A percentile compares a stretch with the other conserved stretches of the same genome.
Evolutionary conservation across 37 sponge, comb jelly and placozoan genomes (phyloP).

Genomic region (Theonella swinhoei): DNA sequence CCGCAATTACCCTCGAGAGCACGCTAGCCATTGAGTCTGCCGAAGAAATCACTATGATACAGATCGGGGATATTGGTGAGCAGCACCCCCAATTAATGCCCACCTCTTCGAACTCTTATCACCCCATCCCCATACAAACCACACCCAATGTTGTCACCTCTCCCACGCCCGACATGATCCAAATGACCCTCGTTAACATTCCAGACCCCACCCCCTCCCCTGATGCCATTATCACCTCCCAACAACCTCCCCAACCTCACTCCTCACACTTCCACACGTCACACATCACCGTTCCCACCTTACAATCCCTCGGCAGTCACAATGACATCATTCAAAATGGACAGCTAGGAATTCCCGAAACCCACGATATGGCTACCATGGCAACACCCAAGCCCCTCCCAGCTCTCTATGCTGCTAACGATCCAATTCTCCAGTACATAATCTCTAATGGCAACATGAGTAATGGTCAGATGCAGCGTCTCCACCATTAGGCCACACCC

Average conservation of each 20-base stretch:
- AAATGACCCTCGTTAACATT: slow-evolving; percentile 15
- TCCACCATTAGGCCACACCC: background rate
- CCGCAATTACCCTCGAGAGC: slow-evolving; percentile 4
- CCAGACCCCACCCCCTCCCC: slow-evolving; percentile 2
- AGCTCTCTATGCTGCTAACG: slow-evolving; percentile 1
- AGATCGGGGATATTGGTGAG: background rate
- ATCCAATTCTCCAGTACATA: slow-evolving; percentile 27
- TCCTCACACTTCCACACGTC: background rate
- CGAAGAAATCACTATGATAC: slow-evolving; percentile 20
- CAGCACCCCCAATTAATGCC: slow-evolving; percentile 5
- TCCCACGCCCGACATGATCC: background rate
- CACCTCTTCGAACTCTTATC: background rate
- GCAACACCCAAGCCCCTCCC: background rate
- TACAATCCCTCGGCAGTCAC: no score
- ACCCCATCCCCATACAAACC: background rate
- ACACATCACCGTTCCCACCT: no score
- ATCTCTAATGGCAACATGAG: slow-evolving; percentile 10
- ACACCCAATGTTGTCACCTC: background rate
- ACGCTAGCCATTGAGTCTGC: slow-evolving; percentile 1
- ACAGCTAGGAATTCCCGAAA: slow-evolving; percentile 12
- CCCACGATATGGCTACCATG: background rate
- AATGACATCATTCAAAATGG: slow-evolving; percentile 35
- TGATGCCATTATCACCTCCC: background rate
- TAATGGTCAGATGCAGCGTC: background rate
- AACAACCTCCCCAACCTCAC: background rate